Percentiles rank a stretch among this genome's conserved stretches.
Conservation (phyloP, 1,140 invertebrate genomes). For the Bombus sylvicola region DNA sequence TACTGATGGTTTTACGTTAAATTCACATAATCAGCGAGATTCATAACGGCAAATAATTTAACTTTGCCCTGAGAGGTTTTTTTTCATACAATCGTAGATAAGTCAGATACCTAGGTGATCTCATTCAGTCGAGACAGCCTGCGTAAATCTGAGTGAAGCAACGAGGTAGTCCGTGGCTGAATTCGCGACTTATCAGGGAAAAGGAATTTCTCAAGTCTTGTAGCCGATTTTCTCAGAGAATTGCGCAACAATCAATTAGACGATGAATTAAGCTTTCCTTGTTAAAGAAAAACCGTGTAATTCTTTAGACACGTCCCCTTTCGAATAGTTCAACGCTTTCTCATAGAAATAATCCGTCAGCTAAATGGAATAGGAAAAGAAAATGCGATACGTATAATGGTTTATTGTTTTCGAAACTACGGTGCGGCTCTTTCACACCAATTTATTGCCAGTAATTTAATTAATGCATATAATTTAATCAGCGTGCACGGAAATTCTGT, state of each 20-base stretch:
- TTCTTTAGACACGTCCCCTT: background rate
- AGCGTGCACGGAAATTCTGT: background rate
- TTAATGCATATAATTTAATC: slow-evolving; percentile 17
- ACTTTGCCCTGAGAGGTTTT: no score
- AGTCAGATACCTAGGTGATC: no score
- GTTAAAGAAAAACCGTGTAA: slow-evolving; percentile 27
- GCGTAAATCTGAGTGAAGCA: background rate
- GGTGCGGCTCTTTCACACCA: background rate
- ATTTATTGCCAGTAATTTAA: slow-evolving; percentile 4
- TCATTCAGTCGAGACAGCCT: no score
- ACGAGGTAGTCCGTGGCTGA: background rate
- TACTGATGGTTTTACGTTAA: no score
- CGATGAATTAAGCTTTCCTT: background rate
- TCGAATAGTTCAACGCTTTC: slow-evolving; percentile 26
- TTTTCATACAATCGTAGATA: no score
- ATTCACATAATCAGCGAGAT: no score
- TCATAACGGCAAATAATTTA: no score
- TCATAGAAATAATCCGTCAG: slow-evolving; percentile 3
- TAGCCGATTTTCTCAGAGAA: background rate
- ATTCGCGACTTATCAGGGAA: background rate
- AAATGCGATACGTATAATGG: slow-evolving; percentile 20
- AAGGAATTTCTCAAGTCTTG: background rate
- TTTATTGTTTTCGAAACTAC: slow-evolving; percentile 35
- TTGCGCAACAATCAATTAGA: slow-evolving; percentile 15
- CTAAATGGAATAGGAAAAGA: background rate